A percentile compares a stretch with the other conserved stretches of the same genome.
phyloP scores from a whole-genome alignment of 2,888 invertebrate species.

The Drosophila putrida region DNA sequence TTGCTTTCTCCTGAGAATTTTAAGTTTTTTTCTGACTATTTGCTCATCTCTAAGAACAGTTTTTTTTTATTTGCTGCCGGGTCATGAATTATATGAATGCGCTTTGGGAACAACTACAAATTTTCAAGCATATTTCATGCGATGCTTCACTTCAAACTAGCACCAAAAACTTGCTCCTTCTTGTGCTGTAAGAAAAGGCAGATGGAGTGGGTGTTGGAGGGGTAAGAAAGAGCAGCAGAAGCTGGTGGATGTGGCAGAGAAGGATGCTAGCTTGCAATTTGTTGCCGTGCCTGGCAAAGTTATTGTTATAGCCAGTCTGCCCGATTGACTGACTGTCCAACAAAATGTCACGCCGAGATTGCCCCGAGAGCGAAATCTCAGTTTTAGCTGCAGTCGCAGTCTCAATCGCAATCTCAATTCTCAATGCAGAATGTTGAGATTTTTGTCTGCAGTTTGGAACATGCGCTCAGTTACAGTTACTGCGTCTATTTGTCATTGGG shows the following conservation, averaged over 20 bases:
- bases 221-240: not conserved
- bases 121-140: slow-evolving; percentile 68
- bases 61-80: slow-evolving; percentile 18
- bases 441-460: slow-evolving; percentile 3
- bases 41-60: slow-evolving; percentile 27
- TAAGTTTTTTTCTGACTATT: slow-evolving; percentile 1
- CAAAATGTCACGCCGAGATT: slow-evolving; percentile 74
- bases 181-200: slow-evolving; percentile 1
- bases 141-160: slow-evolving; percentile 32
- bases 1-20: not conserved
- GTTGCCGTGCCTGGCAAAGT: slow-evolving; percentile 48
- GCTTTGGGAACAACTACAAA: slow-evolving; percentile 59
- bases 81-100: slow-evolving; percentile 49
- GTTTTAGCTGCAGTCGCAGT: slow-evolving; percentile 2
- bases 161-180: slow-evolving; percentile 43
- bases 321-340: slow-evolving; percentile 45
- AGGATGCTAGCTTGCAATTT: slow-evolving; percentile 55
- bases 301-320: slow-evolving; percentile 53
- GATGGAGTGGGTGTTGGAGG: not conserved
- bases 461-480: slow-evolving; percentile 19
- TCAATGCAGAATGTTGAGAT: slow-evolving; percentile 29
- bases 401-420: slow-evolving; percentile 32
- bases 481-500: slow-evolving; percentile 47
- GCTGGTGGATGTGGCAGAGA: not conserved
- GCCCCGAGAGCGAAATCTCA: slow-evolving; percentile 67